phyloP scores from a whole-genome alignment of 1,140 invertebrate species.

The Arion vulgaris region DNA sequence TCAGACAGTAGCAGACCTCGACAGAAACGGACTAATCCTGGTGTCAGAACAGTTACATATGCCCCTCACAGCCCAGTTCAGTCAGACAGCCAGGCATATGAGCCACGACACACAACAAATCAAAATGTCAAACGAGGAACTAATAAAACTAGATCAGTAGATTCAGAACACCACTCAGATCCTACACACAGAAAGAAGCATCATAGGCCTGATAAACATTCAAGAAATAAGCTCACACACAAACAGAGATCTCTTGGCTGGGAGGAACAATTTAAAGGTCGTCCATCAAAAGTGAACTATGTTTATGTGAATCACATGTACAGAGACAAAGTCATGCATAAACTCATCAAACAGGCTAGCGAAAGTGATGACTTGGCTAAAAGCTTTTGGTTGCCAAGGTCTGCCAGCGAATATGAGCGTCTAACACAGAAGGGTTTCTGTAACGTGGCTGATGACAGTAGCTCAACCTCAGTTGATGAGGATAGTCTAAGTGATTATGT shows the following conservation, averaged over 20 bases:
- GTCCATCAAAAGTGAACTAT: conserved; percentile 60
- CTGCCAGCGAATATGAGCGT: conserved; percentile 60
- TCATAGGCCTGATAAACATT: conserved; percentile 48
- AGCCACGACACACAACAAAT: conserved; percentile 39
- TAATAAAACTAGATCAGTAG: conserved; percentile 51
- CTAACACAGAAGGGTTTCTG: conserved; percentile 54
- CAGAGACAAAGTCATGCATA: conserved; percentile 62
- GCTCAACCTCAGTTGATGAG: conserved; percentile 51
- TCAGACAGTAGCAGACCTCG: conserved; percentile 56
- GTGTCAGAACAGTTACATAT: conserved; percentile 30
- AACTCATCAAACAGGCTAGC: conserved; percentile 58
- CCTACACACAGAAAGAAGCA: conserved; percentile 58
- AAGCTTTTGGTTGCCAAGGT: conserved; percentile 62
- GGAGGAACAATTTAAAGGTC: conserved; percentile 62
- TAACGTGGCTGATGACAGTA: conserved; percentile 58
- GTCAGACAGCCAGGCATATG: conserved; percentile 40
- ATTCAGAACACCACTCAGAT: conserved; percentile 69
- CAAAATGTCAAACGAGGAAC: conserved; percentile 61
- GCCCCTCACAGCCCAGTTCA: conserved; percentile 25
- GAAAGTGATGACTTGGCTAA: conserved; percentile 57
- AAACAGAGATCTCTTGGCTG: conserved; percentile 64
- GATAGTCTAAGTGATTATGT: conserved; percentile 60
- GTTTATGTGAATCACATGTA: conserved; percentile 69
- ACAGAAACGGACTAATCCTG: conserved; percentile 20
- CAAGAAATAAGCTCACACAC: conserved; percentile 48